Evolutionary conservation across 2,888 invertebrate genomes (phyloP), one percentile per base, ranked within the genome.

Genomic region (Apodemia mormo): DNA sequence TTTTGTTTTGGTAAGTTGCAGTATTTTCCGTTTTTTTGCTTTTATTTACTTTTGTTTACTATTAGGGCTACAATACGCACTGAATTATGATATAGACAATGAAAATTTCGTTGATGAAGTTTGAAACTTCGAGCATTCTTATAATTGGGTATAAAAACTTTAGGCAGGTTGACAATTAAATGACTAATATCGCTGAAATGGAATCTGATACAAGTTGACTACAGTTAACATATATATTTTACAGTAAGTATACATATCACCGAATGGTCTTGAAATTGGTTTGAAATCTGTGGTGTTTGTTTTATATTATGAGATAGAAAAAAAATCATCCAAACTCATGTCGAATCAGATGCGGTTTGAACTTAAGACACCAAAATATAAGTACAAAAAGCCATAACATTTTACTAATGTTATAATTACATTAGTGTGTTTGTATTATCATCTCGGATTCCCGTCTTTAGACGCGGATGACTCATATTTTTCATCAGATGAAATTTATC

Each of bases 1-100:
- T 92, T 93, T 85, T 90, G 87, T 92, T 82, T 85, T 93, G 94
- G 94, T 94, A 92, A 94, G 94, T 93, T 81, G 76, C 77, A 80
- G 75, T 78, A 79, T 76, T 76, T 76, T 54, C 22, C n/a, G 73
- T 76, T 75, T 76, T 75, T 76, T 74, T 79, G 74, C 69, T 71
- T 72, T 68, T 72, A 77, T 77, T 74, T 68, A 72, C 74, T 78
- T 77, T 74, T 75, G 75, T 72, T 70, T 65, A 10, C 65, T 67
- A 33, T 49, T 66, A 12, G 14, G 40, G 49, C 40, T 10, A 58
- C 58, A 22, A 9, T 65, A 22, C 69, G 37, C 30, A n/a, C 52
- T n/a, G 52, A 52, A 52, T 14, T 52, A n/a, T n/a, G 49, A 14
- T 45, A 2, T 49, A 49, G 49, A 9, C 14, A 49, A 14, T 1